Evolutionary conservation across 2,797 vertebrate species (phyloP), one percentile per base, ranked within the genome.

Genomic region (Phataginus tetradactyla): DNA sequence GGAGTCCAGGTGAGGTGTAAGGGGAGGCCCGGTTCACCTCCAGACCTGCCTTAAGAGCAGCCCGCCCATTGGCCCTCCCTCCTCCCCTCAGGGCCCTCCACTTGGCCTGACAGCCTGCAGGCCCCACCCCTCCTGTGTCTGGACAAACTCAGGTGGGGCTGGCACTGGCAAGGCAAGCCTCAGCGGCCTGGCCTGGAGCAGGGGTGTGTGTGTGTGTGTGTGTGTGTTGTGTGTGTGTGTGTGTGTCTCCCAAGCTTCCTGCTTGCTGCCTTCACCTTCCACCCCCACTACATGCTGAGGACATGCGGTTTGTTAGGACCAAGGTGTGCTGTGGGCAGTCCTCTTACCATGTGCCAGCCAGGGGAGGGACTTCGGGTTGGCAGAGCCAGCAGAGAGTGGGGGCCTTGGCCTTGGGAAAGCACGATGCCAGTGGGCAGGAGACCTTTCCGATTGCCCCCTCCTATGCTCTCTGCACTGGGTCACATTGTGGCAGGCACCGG

Each of bases 21-120:
- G 27, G 39, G 25, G 61, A 85, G 94, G 87, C 0, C 3, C 69
- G 13, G 74, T 7, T 94, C 86, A 94, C 94, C 92, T 91, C 25
- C 75, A 64, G 57, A 55, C 69, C 64, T 12, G 84, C 96, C 83
- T 97, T 93, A 97, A 95, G 74, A 96, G 68, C 64, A 61, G 87
- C 77, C 42, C 7, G 72, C 66, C 95, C 13, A 51, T 78, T 29
- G 14, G 51, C 90, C 64, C 32, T 27, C 25, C 86, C 34, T 27
- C 72, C 59, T 34, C 51, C 59, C 63, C 32, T 8, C 18, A 0
- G 29, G 61, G 94, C 45, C 42, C 94, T 69, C 4, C 96, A 92
- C 17, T 34, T 79, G 96, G 95, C 94, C 86, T 57, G 75, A 95
- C 86, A 66, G 96, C 39, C 18, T 0, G 15, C 64, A 75, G 64